Evolutionary conservation across 1,140 invertebrate species (phyloP).

Genomic region (Laupala kohalensis): DNA sequence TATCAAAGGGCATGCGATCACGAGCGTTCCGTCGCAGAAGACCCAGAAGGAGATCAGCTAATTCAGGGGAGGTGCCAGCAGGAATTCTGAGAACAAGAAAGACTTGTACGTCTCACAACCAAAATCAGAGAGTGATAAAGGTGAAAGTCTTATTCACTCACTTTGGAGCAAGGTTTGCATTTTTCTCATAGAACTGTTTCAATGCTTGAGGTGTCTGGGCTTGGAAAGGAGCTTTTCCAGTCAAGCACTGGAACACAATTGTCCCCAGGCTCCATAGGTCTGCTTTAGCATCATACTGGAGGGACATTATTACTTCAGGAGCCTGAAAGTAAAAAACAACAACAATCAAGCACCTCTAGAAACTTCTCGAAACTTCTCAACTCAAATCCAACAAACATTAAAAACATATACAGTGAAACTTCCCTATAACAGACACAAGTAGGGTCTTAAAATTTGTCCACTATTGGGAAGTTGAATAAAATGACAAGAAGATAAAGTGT

Average conservation of each 20-base stretch:
- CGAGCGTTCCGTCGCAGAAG: conserved; percentile 66
- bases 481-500: no score
- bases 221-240: conserved; percentile 95
- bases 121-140: neutral
- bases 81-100: conserved; percentile 58
- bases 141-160: conserved; percentile 33
- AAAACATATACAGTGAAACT: neutral
- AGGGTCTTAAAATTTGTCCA: no score
- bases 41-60: conserved; percentile 63
- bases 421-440: neutral
- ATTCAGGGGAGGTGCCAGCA: conserved; percentile 73
- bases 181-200: conserved; percentile 95
- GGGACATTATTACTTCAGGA: conserved; percentile 98
- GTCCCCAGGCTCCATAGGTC: conserved; percentile 98
- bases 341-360: neutral
- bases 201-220: conserved; percentile 96
- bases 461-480: no score
- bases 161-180: conserved; percentile 89
- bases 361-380: neutral
- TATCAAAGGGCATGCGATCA: conserved; percentile 91
- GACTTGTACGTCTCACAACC: neutral
- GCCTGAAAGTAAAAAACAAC: conserved; percentile 44
- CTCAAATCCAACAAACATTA: neutral
- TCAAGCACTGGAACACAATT: conserved; percentile 97
- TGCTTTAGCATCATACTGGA: conserved; percentile 97